A percentile compares a stretch with the other conserved stretches of the same genome.
Conservation (phyloP, 1,140 invertebrate species). For the Polypedilum vanderplanki region DNA sequence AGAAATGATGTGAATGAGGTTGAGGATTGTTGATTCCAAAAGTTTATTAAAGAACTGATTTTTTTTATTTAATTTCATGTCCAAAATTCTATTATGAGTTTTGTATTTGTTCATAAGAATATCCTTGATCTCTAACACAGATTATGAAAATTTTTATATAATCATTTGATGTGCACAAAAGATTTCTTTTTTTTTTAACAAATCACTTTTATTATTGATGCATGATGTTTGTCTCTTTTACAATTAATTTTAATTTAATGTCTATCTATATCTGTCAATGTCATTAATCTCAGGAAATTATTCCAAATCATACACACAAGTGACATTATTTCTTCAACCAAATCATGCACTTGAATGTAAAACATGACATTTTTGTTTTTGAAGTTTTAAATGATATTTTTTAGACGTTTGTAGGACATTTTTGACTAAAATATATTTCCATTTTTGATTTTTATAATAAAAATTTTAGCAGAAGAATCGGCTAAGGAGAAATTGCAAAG, state of each 20-base stretch:
- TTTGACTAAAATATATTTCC: neutral
- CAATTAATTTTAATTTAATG: neutral
- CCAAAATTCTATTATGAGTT: neutral
- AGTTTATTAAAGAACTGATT: neutral
- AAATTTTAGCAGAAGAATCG: neutral
- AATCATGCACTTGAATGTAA: no score
- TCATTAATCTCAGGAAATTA: no score
- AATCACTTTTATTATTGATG: neutral
- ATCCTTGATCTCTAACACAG: neutral
- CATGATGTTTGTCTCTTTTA: neutral
- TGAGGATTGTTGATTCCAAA: neutral
- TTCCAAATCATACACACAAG: no score
- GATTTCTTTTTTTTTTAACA: neutral
- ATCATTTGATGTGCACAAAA: neutral
- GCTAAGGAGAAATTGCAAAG: slow-evolving; percentile 9
- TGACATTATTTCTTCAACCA: no score
- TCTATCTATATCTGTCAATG: neutral
- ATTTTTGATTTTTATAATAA: neutral
- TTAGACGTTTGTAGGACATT: no score
- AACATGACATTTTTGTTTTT: no score
- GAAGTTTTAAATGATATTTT: no score
- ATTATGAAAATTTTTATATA: neutral
- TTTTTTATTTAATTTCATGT: neutral
- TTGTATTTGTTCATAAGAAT: neutral
- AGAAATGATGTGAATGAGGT: neutral